A percentile compares a stretch with the other conserved stretches of the same genome.
These are phyloP conservation scores for Dioctria rufipes DNA, from an alignment of 2,888 invertebrate genomes.

Conservation along the genomic window DNA sequence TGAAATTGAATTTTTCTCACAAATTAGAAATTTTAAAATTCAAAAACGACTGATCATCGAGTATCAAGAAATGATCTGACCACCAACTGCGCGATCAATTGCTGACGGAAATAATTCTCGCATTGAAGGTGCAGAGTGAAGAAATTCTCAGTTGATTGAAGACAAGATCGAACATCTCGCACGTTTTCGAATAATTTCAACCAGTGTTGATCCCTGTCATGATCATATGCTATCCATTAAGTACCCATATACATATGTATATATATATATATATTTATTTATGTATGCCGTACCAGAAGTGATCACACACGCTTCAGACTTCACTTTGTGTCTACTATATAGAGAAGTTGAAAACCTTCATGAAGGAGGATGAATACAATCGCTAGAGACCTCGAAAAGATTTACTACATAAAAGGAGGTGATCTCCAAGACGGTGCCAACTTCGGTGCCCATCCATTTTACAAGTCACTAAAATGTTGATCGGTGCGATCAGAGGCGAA, in stretches of 20 bases:
- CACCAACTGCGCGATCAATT: constrained; percentile 15
- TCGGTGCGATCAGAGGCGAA: constrained; percentile 53
- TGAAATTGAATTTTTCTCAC: constrained; percentile 28
- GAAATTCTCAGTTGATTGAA: constrained; percentile 43
- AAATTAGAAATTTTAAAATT: background rate
- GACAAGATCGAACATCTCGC: constrained; percentile 15
- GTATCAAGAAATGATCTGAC: background rate
- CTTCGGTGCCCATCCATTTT: constrained; percentile 45
- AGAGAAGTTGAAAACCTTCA: background rate
- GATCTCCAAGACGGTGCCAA: constrained; percentile 32
- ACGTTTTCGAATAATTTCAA: constrained; percentile 31
- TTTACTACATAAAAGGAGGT: constrained; percentile 38
- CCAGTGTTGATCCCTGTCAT: constrained; percentile 16
- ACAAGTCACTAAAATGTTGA: constrained; percentile 52
- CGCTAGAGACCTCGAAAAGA: constrained; percentile 44
- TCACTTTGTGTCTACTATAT: background rate
- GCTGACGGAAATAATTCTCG: background rate
- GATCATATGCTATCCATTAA: constrained; percentile 9
- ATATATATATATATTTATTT: no score
- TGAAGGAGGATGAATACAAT: background rate
- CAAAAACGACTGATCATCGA: background rate
- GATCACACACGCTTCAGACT: constrained; percentile 45
- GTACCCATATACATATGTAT: constrained; percentile 1
- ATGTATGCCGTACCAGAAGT: constrained; percentile 18
- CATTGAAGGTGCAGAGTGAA: constrained; percentile 5